Conservation (phyloP, 2,888 invertebrate species). For the Cosmia pyralina region DNA sequence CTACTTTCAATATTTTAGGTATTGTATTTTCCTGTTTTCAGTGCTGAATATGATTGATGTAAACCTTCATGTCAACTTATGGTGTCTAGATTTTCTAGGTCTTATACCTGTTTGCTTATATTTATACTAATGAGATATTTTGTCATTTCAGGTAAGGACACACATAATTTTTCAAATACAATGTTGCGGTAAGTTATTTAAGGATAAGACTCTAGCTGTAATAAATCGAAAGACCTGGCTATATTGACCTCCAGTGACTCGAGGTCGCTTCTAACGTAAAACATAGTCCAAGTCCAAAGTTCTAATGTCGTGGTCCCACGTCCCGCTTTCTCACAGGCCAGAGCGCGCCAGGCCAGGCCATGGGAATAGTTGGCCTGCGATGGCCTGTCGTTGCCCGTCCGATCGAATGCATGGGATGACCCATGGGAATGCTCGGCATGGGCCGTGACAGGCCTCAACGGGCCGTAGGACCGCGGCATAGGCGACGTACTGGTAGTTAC, state of each 20-base stretch:
- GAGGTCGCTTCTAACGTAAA: not conserved
- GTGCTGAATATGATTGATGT: conserved; percentile 24
- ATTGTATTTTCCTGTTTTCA: conserved; percentile 17
- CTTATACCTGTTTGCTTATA: conserved; percentile 16
- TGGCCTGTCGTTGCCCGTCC: no score
- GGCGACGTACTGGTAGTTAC: no score
- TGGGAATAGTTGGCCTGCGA: no score
- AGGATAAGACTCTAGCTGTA: conserved; percentile 27
- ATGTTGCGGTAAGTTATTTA: conserved; percentile 38
- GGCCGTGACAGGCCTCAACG: no score
- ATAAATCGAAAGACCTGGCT: conserved; percentile 22
- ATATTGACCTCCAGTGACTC: conserved; percentile 2
- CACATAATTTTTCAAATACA: conserved; percentile 13
- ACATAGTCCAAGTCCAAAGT: not conserved
- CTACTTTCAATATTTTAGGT: not conserved
- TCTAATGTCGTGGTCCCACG: not conserved
- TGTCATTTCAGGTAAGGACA: conserved; percentile 55
- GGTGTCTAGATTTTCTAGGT: conserved; percentile 21
- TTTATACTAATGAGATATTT: conserved; percentile 45
- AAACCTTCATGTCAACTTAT: conserved; percentile 46
- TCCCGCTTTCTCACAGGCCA: no score
- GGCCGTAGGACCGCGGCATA: no score
- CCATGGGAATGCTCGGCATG: no score
- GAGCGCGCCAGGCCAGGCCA: no score
- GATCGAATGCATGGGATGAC: no score